phyloP scores from a whole-genome alignment of 2,113 vertebrate genomes.

The Coturnix japonica region DNA sequence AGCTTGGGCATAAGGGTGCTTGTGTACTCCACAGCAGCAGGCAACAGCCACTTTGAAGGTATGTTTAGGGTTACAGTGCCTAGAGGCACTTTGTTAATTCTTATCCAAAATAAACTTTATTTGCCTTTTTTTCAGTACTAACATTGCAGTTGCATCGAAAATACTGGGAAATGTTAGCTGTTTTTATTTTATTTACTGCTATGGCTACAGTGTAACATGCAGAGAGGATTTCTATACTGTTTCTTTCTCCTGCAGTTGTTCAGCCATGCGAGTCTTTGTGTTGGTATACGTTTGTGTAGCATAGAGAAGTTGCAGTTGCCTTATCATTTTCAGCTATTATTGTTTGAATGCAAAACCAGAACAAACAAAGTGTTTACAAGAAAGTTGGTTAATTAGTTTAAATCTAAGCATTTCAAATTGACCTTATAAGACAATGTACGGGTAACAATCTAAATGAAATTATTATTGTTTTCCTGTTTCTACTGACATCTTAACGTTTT shows the following conservation, averaged over 20 bases:
- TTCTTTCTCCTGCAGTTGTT: neutral
- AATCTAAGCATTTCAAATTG: conserved; percentile 44
- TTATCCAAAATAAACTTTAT: neutral
- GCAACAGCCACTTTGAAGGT: neutral
- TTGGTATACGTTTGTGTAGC: neutral
- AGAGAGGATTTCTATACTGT: neutral
- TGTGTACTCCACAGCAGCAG: neutral
- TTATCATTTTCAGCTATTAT: neutral
- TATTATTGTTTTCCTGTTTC: neutral
- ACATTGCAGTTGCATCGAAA: neutral
- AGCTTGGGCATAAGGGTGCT: neutral
- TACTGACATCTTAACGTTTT: neutral
- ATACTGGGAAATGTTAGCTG: neutral
- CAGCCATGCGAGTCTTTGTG: neutral
- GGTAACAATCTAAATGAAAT: conserved; percentile 30
- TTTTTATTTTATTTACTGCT: neutral
- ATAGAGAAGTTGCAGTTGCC: neutral
- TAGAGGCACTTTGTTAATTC: neutral
- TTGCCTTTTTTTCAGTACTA: neutral
- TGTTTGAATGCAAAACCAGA: neutral
- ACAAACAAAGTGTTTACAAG: conserved; percentile 27
- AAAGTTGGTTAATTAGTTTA: conserved; percentile 49
- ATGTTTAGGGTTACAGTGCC: neutral
- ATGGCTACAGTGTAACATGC: neutral
- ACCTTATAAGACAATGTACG: neutral